These are phyloP conservation scores for Agriotes lineatus DNA, from an alignment of 2,888 invertebrate species.

Conservation along the genomic window DNA sequence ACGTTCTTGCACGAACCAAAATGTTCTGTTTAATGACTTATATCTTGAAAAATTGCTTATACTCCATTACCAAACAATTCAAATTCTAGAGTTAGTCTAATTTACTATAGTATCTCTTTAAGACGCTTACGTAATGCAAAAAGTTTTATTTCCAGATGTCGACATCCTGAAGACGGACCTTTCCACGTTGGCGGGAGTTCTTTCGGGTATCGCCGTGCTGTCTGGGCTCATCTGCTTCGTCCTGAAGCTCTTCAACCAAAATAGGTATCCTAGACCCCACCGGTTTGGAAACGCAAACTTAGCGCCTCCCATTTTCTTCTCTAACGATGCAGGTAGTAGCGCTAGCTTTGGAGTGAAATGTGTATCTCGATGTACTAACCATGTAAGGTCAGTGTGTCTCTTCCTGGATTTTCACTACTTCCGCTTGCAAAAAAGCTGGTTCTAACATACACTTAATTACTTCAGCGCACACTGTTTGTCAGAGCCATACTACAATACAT, in stretches of 20 bases:
- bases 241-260: conserved; percentile 83
- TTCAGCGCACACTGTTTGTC: background rate
- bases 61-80: too few species aligned
- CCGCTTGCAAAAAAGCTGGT: conserved; percentile 19
- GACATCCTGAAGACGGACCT: conserved; percentile 85
- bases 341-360: conserved; percentile 22
- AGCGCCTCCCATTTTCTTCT: conserved; percentile 87
- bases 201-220: conserved; percentile 87
- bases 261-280: conserved; percentile 73
- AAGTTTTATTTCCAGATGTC: conserved; percentile 76
- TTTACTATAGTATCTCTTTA: too few species aligned
- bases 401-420: conserved; percentile 21
- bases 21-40: too few species aligned
- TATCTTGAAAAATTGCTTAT: too few species aligned
- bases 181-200: conserved; percentile 87
- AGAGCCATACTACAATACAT: conserved; percentile 3
- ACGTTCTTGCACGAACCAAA: too few species aligned
- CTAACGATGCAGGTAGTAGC: conserved; percentile 83
- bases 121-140: too few species aligned
- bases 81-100: too few species aligned
- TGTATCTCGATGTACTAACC: conserved; percentile 38
- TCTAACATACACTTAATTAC: background rate
- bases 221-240: conserved; percentile 91
- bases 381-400: conserved; percentile 40
- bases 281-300: conserved; percentile 87